Conservation (phyloP, 2,797 vertebrate species). For the Garrulus glandarius region DNA sequence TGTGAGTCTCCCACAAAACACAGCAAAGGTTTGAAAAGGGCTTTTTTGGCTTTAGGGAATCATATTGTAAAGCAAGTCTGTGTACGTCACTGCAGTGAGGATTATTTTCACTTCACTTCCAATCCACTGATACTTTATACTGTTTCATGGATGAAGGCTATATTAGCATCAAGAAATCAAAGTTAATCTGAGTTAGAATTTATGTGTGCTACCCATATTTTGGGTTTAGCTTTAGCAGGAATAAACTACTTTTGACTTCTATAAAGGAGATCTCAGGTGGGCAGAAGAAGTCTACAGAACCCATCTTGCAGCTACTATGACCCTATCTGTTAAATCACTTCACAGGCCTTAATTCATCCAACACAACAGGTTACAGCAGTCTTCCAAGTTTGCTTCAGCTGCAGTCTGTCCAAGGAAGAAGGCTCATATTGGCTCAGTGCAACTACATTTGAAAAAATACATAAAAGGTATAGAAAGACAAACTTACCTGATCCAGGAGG, state of each 20-base stretch:
- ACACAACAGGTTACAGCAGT: not conserved
- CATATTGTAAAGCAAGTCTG: not conserved
- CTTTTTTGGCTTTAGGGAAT: not conserved
- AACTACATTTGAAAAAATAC: not conserved
- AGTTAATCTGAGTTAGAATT: not conserved
- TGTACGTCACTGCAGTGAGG: not conserved
- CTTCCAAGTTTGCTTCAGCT: not conserved
- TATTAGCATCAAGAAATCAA: not conserved
- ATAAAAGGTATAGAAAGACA: not conserved
- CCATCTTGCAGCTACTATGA: not conserved
- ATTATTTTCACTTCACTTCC: not conserved
- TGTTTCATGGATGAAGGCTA: not conserved
- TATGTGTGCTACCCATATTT: not conserved
- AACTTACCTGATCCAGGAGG: conserved; percentile 85
- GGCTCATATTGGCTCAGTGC: not conserved
- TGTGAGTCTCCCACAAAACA: not conserved
- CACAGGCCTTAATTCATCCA: not conserved
- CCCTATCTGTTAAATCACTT: not conserved
- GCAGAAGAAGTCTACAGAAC: not conserved
- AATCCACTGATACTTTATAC: not conserved
- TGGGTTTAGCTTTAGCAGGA: not conserved
- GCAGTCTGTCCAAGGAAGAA: not conserved
- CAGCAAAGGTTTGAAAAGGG: not conserved
- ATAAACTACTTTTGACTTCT: not conserved
- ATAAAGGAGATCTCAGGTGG: not conserved